A percentile compares a stretch with the other conserved stretches of the same genome.
Conservation (phyloP, 2,888 invertebrate species). For the Petrolisthes manimaculis region DNA sequence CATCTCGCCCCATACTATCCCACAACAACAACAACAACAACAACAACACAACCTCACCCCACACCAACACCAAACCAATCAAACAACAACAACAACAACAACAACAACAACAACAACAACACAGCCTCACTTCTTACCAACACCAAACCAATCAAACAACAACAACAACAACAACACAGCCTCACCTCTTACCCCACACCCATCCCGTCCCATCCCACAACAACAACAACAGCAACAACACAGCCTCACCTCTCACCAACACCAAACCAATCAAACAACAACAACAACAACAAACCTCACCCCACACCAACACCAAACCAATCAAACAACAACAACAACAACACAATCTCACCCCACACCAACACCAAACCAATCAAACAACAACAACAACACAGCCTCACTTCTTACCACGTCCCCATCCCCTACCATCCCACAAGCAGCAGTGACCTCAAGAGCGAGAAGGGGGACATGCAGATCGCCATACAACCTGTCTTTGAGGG, state of each 20-base stretch:
- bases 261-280: too few species aligned
- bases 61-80: too few species aligned
- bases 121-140: neutral
- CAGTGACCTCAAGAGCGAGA: neutral
- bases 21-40: too few species aligned
- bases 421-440: too few species aligned
- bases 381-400: neutral
- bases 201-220: too few species aligned
- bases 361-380: neutral
- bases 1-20: too few species aligned
- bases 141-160: neutral
- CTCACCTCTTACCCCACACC: too few species aligned
- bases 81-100: neutral
- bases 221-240: neutral
- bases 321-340: neutral
- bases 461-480: neutral
- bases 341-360: neutral
- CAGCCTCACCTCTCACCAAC: neutral
- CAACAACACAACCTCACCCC: too few species aligned
- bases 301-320: neutral
- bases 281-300: too few species aligned
- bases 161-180: constrained; percentile 11
- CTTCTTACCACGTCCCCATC: neutral
- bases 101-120: neutral
- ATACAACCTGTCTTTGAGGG: neutral